Conservation (phyloP, 1,140 invertebrate species). For the Pseudomyrmex dendroicus region DNA sequence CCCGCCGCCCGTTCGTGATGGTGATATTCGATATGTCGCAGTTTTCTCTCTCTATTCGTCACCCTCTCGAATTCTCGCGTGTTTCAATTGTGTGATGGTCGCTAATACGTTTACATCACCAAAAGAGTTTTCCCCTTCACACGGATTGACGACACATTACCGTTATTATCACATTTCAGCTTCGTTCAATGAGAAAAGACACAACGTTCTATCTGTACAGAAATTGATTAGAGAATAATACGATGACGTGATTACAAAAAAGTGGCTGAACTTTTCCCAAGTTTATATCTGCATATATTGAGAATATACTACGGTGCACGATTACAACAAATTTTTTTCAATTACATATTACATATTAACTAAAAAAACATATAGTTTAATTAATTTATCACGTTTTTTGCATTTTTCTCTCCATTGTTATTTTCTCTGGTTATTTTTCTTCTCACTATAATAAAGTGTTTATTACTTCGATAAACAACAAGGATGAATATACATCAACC, state of each 20-base stretch:
- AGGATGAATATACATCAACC: neutral
- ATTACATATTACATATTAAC: neutral
- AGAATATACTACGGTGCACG: too few relatives aligned
- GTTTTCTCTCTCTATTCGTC: conserved; percentile 41
- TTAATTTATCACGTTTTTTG: too few relatives aligned
- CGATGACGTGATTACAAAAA: neutral
- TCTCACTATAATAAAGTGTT: neutral
- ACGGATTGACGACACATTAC: neutral
- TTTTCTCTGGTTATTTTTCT: too few relatives aligned
- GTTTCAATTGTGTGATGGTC: conserved; percentile 28
- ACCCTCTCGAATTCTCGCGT: conserved; percentile 15
- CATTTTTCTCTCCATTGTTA: too few relatives aligned
- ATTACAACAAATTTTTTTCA: neutral
- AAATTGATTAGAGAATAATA: neutral
- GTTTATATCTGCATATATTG: neutral
- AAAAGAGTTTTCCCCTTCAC: neutral
- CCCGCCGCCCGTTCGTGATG: conserved; percentile 17
- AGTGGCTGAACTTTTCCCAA: neutral
- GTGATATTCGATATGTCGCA: conserved; percentile 46
- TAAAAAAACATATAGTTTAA: neutral
- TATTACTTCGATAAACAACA: neutral
- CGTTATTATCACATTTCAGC: neutral
- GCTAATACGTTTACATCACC: conserved; percentile 44
- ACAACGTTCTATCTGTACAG: neutral
- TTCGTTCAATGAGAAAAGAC: neutral